phyloP scores from a whole-genome alignment of 2,888 invertebrate species.

The Ceriagrion tenellum region DNA sequence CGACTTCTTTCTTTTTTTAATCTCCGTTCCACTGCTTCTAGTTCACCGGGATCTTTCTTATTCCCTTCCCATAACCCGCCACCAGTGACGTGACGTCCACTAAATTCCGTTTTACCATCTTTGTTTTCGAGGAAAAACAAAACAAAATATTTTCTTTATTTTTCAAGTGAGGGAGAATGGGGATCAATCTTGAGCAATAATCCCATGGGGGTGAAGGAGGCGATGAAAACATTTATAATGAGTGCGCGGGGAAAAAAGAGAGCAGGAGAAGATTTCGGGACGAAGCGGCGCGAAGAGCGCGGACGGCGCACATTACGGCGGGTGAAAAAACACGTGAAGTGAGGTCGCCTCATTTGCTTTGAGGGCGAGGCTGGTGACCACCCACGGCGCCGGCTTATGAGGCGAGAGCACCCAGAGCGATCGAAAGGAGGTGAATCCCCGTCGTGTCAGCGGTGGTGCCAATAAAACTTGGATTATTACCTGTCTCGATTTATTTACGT shows the following conservation, averaged over 20 bases:
- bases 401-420: neutral
- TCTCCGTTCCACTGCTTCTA: neutral
- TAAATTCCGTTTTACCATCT: neutral
- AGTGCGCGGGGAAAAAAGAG: neutral
- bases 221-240: neutral
- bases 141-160: neutral
- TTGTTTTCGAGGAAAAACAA: neutral
- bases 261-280: neutral
- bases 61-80: neutral
- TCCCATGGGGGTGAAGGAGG: neutral
- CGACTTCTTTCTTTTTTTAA: neutral
- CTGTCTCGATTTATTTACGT: neutral
- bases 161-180: neutral
- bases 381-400: neutral
- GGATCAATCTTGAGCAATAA: neutral
- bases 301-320: neutral
- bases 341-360: no score
- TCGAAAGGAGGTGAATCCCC: neutral
- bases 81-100: constrained; percentile 14
- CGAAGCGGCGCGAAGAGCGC: neutral
- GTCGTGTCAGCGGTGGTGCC: neutral
- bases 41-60: constrained; percentile 12
- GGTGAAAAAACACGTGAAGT: neutral
- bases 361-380: no score
- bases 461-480: neutral